phyloP scores from a whole-genome alignment of 2,797 vertebrate species.

The Sphenopsis melanotis region DNA sequence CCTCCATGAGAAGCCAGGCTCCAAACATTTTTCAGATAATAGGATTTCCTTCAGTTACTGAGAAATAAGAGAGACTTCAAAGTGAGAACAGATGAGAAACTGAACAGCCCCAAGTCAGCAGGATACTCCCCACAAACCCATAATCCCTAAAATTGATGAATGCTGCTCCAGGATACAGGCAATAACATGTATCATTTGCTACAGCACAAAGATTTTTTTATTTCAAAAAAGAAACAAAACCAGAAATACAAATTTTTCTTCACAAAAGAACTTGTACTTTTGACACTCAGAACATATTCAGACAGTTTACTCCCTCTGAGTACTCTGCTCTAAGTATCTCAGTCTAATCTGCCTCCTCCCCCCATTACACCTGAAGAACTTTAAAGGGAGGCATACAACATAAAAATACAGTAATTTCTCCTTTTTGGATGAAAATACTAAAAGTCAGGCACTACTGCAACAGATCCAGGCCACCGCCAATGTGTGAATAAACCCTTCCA shows the following conservation, averaged over 20 bases:
- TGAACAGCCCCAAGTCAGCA: background rate
- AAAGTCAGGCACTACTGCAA: background rate
- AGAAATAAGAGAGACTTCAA: background rate
- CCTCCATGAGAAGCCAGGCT: background rate
- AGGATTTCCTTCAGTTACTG: background rate
- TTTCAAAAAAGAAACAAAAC: background rate
- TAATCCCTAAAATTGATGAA: background rate
- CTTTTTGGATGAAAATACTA: background rate
- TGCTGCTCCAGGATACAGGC: background rate
- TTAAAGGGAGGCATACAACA: background rate
- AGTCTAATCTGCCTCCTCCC: background rate
- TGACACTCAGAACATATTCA: background rate
- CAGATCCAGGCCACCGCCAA: background rate
- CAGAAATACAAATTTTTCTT: background rate
- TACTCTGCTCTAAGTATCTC: background rate
- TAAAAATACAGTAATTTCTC: background rate
- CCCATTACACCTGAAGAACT: background rate
- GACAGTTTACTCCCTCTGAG: background rate
- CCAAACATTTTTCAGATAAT: background rate
- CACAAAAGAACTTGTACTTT: background rate
- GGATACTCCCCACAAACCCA: background rate
- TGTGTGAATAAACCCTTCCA: background rate
- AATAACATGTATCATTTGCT: background rate
- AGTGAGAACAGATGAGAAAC: background rate
- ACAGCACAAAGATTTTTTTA: background rate